A percentile compares a stretch with the other conserved stretches of the same genome.
phyloP scores from a whole-genome alignment of 2,113 vertebrate species.

The Glaucidium brasilianum region DNA sequence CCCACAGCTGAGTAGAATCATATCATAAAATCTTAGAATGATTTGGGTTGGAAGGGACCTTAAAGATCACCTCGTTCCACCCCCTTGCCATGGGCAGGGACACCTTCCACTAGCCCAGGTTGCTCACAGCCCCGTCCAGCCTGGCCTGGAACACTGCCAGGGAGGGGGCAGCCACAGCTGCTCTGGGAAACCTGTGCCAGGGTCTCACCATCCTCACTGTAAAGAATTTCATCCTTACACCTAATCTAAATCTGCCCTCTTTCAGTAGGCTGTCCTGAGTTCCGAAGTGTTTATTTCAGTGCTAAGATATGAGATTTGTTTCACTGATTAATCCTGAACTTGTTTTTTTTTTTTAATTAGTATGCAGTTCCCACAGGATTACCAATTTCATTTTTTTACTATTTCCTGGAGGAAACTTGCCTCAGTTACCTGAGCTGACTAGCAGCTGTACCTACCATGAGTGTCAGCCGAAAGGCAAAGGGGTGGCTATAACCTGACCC shows the following conservation, averaged over 20 bases:
- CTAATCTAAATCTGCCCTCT: too few relatives aligned
- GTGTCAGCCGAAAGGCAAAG: not conserved
- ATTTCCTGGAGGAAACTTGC: not conserved
- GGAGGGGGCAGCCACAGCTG: too few relatives aligned
- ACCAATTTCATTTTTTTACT: not conserved
- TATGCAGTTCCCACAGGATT: not conserved
- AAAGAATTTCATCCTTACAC: too few relatives aligned
- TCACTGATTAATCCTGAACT: not conserved
- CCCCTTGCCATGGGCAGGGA: too few relatives aligned
- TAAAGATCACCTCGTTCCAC: too few relatives aligned
- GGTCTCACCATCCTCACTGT: too few relatives aligned
- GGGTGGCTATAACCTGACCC: not conserved
- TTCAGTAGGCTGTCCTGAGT: not conserved
- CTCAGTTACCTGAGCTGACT: not conserved
- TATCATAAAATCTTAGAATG: too few relatives aligned
- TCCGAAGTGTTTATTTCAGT: not conserved
- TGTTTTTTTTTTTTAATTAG: not conserved
- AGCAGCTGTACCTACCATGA: not conserved
- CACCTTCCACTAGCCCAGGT: too few relatives aligned
- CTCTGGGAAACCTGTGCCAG: too few relatives aligned
- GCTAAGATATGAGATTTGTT: not conserved
- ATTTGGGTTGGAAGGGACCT: too few relatives aligned
- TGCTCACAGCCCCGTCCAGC: too few relatives aligned
- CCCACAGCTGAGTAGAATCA: not conserved
- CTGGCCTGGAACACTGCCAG: too few relatives aligned